Evolutionary conservation across 2,113 vertebrate species (phyloP).

Genomic region (Nothoprocta perdicaria): DNA sequence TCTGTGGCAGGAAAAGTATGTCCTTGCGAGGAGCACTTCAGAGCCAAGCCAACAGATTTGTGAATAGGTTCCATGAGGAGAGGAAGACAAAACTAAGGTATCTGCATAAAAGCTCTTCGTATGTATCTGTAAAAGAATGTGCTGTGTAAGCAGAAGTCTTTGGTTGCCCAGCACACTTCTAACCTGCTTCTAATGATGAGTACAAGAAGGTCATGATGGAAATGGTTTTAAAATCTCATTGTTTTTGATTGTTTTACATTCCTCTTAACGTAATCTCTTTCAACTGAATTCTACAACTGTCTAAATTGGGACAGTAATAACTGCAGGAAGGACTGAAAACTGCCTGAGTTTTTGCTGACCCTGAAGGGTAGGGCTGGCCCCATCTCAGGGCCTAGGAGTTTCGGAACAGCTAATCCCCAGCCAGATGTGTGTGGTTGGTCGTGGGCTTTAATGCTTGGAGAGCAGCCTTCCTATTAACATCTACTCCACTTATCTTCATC

Average conservation of each 20-base stretch:
- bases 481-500: background rate
- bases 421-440: too few species aligned
- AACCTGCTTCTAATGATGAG: background rate
- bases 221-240: background rate
- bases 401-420: background rate
- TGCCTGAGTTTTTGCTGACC: background rate
- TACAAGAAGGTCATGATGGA: background rate
- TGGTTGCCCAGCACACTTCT: background rate
- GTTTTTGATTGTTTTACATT: background rate
- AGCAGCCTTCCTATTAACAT: background rate
- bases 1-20: slow-evolving; percentile 89
- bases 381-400: background rate
- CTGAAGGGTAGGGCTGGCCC: background rate
- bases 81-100: slow-evolving; percentile 96
- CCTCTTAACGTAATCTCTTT: background rate
- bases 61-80: slow-evolving; percentile 96
- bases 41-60: slow-evolving; percentile 95
- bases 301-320: background rate
- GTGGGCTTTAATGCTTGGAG: too few species aligned
- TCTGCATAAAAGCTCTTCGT: background rate
- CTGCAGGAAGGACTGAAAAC: background rate
- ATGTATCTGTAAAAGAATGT: background rate
- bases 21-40: slow-evolving; percentile 94
- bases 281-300: background rate
- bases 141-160: background rate